Conservation (phyloP, 2,888 invertebrate genomes). For the Drosophila pseudotalamancana region DNA sequence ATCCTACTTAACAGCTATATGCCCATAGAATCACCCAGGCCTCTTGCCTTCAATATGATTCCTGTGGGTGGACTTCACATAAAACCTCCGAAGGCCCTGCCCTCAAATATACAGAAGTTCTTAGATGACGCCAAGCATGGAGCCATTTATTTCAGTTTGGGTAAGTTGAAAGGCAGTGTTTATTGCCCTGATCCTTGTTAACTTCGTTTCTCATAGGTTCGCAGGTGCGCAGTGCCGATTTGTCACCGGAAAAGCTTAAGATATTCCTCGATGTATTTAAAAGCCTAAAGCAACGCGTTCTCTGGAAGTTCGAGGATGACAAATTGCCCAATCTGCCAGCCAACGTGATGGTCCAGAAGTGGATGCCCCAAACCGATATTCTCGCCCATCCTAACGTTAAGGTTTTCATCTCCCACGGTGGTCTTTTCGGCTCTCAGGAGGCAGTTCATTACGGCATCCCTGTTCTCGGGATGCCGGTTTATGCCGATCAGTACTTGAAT, state of each 20-base stretch:
- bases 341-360: conserved; percentile 84
- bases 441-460: conserved; percentile 82
- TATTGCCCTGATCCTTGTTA: background rate
- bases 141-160: conserved; percentile 83
- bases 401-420: conserved; percentile 84
- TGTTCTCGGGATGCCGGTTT: conserved; percentile 83
- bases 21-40: conserved; percentile 82
- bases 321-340: conserved; percentile 75
- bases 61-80: conserved; percentile 86
- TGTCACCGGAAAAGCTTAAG: conserved; percentile 80
- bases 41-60: conserved; percentile 83
- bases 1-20: conserved; percentile 85
- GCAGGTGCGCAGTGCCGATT: conserved; percentile 81
- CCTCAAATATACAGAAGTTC: conserved; percentile 79
- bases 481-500: conserved; percentile 82
- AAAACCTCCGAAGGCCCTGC: conserved; percentile 68
- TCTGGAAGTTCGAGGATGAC: conserved; percentile 85
- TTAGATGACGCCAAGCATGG: conserved; percentile 78
- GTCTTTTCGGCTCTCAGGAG: conserved; percentile 82
- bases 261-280: conserved; percentile 82
- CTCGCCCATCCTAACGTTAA: conserved; percentile 83
- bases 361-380: conserved; percentile 85
- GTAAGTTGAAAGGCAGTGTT: conserved; percentile 33
- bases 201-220: conserved; percentile 72
- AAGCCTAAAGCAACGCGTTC: conserved; percentile 82